Base-by-base conservation (phyloP, 2,888 invertebrate genomes). In the Tachystola acroxantha region DNA sequence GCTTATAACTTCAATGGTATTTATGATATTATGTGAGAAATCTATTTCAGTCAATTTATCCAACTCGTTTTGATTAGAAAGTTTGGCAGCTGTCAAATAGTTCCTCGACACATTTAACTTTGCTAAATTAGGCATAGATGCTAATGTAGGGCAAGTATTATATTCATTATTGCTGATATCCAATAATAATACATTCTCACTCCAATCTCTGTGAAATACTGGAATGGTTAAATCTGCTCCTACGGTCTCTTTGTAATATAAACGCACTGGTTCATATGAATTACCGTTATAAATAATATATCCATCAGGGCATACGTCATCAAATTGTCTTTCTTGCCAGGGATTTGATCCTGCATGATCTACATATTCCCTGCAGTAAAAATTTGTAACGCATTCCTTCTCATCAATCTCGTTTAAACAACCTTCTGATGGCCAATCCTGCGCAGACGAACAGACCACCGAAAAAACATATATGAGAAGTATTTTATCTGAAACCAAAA, bases 21-120 rank as follows among this genome's bases (percentile, higher is more conserved):
- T 50, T 7, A 81, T 75, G 3, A 24, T 47, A 37, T 80, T 81
- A 36, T 67, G 44, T 0, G 81, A 81, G 5, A 69, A 53, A 51
- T 80, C 64, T 16, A 80, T 46, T 36, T 57, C 53, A 13, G 13
- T 39, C 13, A 81, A 44, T 1, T 28, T 28, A 1, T 22, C 30
- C 0, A 76, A 42, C 9, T 61, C 38, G 2, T 46, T 1, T 1
- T 0, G 0, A 32, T 71, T 74, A 1, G 50, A 61, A 2, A 81
- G 41, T 25, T 48, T 48, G 7, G 70, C 77, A 3, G 35, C 46
- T 0, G 38, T 50, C 1, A 80, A 27, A 0, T 31, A 20, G 38
- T 76, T 79, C 7, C 42, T 36, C 0, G 74, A 71, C 13, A 77
- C 19, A 38, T 67, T 68, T 3, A 80, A 42, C 7, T 32, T 36